phyloP scores from a whole-genome alignment of 2,113 vertebrate genomes.

The Colossoma macropomum region DNA sequence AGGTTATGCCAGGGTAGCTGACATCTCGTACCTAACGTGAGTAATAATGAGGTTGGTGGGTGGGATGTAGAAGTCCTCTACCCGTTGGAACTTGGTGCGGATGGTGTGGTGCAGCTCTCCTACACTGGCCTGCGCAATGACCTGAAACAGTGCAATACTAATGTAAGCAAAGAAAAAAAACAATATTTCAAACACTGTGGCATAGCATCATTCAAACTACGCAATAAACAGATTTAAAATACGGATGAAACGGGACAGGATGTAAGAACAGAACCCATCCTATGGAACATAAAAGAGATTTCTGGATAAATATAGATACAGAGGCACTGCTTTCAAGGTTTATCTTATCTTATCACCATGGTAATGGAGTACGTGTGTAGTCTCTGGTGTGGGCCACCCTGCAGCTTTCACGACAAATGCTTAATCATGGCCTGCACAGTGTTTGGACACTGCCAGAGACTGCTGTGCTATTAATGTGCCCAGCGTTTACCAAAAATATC shows the following conservation, averaged over 20 bases:
- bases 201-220: background rate
- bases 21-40: conserved; percentile 86
- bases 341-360: conserved; percentile 8
- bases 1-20: conserved; percentile 9
- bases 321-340: background rate
- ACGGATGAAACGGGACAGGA: background rate
- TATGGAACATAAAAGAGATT: conserved; percentile 5
- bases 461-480: background rate
- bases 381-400: background rate
- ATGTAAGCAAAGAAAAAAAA: conserved; percentile 4
- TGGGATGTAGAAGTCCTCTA: conserved; percentile 93
- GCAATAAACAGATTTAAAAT: background rate
- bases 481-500: conserved; percentile 2
- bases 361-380: background rate
- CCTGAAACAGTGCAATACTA: conserved; percentile 74
- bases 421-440: conserved; percentile 1
- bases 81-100: conserved; percentile 84
- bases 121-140: conserved; percentile 89
- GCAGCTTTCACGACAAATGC: background rate
- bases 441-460: conserved; percentile 19
- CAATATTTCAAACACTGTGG: background rate
- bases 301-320: background rate
- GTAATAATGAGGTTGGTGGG: conserved; percentile 97
- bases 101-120: conserved; percentile 83
- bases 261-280: background rate